These are phyloP conservation scores for Drosophila sturtevanti DNA, from an alignment of 1,140 invertebrate genomes.

Conservation along the genomic window DNA sequence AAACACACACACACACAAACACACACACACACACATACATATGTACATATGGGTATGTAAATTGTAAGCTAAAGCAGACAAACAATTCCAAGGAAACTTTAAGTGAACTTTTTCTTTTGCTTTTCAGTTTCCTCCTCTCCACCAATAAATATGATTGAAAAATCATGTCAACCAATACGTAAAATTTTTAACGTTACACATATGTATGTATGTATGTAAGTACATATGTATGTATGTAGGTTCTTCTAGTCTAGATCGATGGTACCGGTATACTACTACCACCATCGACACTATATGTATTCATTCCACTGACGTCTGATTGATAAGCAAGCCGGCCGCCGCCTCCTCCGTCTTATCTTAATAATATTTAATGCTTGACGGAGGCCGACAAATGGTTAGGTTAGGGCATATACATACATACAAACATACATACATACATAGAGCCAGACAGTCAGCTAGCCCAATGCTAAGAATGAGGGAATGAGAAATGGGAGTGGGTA, in stretches of 20 bases:
- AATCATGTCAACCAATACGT: conserved; percentile 60
- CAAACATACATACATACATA: no score
- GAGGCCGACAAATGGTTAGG: conserved; percentile 28
- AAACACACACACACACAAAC: not conserved
- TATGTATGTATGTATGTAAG: no score
- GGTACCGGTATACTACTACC: no score
- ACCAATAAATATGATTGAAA: conserved; percentile 73
- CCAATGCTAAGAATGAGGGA: conserved; percentile 8
- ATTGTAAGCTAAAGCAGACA: conserved; percentile 58
- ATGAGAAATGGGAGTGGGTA: conserved; percentile 11
- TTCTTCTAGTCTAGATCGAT: conserved; percentile 22
- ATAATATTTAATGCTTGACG: conserved; percentile 77
- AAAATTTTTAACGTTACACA: not conserved
- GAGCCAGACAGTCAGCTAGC: conserved; percentile 14
- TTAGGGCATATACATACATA: no score
- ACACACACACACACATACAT: not conserved
- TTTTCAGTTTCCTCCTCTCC: not conserved
- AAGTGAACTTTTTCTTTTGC: conserved; percentile 22
- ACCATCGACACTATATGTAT: no score
- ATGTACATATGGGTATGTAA: conserved; percentile 43
- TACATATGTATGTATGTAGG: no score
- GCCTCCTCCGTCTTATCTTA: conserved; percentile 67
- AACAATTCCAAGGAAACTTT: conserved; percentile 1
- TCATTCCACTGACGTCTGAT: conserved; percentile 73
- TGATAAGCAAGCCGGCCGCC: conserved; percentile 63